phyloP scores from a whole-genome alignment of 2,113 vertebrate genomes.

The Saguinus imperator region DNA sequence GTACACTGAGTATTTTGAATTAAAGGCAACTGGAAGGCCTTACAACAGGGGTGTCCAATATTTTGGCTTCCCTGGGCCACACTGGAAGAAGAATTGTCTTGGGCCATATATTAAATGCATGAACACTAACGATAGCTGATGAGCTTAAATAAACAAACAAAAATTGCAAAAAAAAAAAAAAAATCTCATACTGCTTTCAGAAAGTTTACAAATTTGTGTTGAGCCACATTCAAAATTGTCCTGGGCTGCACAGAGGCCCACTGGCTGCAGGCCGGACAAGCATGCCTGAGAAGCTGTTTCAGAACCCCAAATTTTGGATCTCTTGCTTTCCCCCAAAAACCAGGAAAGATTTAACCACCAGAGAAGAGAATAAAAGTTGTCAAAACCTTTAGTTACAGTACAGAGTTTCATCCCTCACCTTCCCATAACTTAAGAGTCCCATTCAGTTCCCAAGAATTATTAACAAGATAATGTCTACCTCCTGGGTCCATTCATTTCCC shows the following conservation, averaged over 20 bases:
- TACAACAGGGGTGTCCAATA: background rate
- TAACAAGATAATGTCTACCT: background rate
- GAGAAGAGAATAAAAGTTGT: background rate
- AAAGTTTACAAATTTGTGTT: no score
- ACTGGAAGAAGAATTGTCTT: no score
- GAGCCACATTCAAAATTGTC: no score
- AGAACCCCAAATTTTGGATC: background rate
- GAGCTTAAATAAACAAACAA: no score
- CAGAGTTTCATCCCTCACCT: background rate
- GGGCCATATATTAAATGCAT: no score
- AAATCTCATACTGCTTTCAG: no score
- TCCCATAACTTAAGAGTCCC: background rate
- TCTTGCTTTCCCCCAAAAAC: background rate
- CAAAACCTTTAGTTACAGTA: background rate
- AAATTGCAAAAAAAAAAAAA: no score
- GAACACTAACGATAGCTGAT: no score
- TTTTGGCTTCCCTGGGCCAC: no score
- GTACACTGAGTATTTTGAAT: background rate
- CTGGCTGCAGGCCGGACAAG: no score
- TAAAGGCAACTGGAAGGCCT: background rate
- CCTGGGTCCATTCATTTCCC: background rate
- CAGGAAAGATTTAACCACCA: background rate
- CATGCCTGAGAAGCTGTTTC: background rate
- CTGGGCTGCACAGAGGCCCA: no score
- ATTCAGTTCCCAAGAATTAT: background rate